Percentiles rank a stretch among this genome's conserved stretches.
phyloP scores from a whole-genome alignment of 92 coral and sea anemone species.

The Desmophyllum pertusum region DNA sequence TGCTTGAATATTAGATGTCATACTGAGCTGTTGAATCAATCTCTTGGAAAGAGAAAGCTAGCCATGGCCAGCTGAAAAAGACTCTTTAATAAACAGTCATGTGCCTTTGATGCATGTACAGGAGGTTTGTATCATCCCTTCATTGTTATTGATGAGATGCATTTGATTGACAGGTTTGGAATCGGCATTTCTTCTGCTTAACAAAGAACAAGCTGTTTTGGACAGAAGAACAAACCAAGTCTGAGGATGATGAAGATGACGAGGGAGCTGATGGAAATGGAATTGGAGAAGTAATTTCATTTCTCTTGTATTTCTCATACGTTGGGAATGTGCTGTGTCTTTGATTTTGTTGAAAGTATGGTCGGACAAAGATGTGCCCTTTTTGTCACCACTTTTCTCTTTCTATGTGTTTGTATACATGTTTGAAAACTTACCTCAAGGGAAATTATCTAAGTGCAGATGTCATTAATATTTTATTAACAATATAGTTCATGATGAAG shows the following conservation, averaged over 20 bases:
- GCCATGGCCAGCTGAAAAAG: neutral
- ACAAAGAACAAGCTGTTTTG: slow-evolving; percentile 88
- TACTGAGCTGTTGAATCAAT: neutral
- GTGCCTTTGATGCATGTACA: neutral
- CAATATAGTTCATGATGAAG: neutral
- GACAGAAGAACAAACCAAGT: slow-evolving; percentile 93
- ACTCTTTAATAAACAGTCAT: neutral
- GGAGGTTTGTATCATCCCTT: neutral
- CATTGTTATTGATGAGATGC: neutral
- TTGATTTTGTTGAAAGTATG: too few species aligned
- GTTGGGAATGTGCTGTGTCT: neutral
- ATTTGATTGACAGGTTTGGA: slow-evolving; percentile 79
- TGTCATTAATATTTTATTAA: neutral
- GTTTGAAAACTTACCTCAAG: too few species aligned
- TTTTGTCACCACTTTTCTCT: too few species aligned
- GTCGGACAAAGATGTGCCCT: too few species aligned
- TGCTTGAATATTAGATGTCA: too few species aligned
- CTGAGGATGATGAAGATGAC: slow-evolving; percentile 92
- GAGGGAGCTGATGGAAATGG: slow-evolving; percentile 76
- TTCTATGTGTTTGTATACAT: too few species aligned
- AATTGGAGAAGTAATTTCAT: slow-evolving; percentile 73
- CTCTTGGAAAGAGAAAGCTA: neutral
- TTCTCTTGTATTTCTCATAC: neutral
- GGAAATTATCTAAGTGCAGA: too few species aligned
- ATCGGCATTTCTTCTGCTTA: slow-evolving; percentile 92